Conservation (phyloP, 2,888 invertebrate species). For the Hymenopus coronatus region DNA sequence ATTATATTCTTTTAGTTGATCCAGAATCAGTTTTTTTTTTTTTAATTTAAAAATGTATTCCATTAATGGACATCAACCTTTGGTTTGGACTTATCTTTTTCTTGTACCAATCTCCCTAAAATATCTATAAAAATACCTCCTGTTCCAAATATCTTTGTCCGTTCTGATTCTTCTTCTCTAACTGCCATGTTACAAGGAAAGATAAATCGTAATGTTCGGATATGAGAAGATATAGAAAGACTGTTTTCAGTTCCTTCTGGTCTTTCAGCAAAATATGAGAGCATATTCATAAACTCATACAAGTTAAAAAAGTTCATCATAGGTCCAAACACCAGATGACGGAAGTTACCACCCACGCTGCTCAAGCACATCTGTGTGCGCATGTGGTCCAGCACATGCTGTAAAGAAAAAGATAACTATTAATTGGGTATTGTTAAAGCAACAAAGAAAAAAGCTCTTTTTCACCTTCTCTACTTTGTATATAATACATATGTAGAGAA, state of each 20-base stretch:
- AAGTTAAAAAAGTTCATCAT: conserved; percentile 77
- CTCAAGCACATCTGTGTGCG: conserved; percentile 68
- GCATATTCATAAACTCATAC: conserved; percentile 78
- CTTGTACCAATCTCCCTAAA: too few species aligned
- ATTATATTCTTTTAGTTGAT: neutral
- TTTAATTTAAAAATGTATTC: too few species aligned
- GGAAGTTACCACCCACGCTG: conserved; percentile 64
- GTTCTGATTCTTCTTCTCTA: conserved; percentile 56
- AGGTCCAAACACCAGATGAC: conserved; percentile 66
- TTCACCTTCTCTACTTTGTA: too few species aligned
- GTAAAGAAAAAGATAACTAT: conserved; percentile 22
- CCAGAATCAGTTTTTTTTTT: neutral
- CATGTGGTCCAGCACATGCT: conserved; percentile 71
- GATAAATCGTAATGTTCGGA: conserved; percentile 62
- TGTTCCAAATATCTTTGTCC: conserved; percentile 70
- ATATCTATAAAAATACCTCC: conserved; percentile 51
- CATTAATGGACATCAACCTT: too few species aligned
- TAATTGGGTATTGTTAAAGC: neutral
- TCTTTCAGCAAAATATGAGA: conserved; percentile 70
- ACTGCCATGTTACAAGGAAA: conserved; percentile 73
- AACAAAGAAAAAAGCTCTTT: neutral
- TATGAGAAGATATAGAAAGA: conserved; percentile 55
- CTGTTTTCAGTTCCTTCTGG: conserved; percentile 36
- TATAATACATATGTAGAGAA: too few species aligned
- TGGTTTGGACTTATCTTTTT: too few species aligned